Base-by-base conservation (phyloP, 2,888 invertebrate species). In the Eupithecia subumbrata region DNA sequence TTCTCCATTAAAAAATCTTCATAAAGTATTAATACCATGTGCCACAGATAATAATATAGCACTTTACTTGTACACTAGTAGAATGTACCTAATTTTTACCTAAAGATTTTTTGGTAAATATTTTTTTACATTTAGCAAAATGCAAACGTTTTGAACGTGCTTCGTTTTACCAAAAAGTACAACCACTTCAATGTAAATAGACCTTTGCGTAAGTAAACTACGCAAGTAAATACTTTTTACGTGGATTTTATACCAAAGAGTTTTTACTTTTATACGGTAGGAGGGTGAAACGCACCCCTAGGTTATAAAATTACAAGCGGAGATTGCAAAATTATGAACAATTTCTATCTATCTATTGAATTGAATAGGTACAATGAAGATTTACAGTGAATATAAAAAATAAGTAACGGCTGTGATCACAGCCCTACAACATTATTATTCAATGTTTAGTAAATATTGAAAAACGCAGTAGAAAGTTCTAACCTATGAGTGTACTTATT, bases 321-420 rank as follows among this genome's bases (percentile, higher is more conserved):
- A 86, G 86, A 88, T 87, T 87, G 84, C 84, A 34, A 84, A 87
- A 68, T 68, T 14, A 67, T 14, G 14, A 14, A 75, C 80, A 83
- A 77, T 80, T 40, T 37, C n/a, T 4, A 11, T 22, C 22, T 37
- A n/a, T 9, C 37, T 37, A 37, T 30, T 63, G 30, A 30, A 34
- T 66, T 37, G 37, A 66, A 66, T 37, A 37, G 37, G 37, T 34
- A 66, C 9, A 37, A 37, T 11, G 11, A 56, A n/a, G 63, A 63
- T 34, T 16, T 34, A 14, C 30, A 16, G 25, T 30, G 25, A 63
- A 48, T 18, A 48, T 18, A 22, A 56, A 56, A 56, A 56, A 56
- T 56, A 22, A 52, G n/a, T 22, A 22, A 11, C 22, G 22, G 56
- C 22, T 52, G 11, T 52, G 9, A n/a, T 56, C 22, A 56, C 11